Conservation (phyloP, 1,140 invertebrate genomes). For the Neodiprion fabricii region DNA sequence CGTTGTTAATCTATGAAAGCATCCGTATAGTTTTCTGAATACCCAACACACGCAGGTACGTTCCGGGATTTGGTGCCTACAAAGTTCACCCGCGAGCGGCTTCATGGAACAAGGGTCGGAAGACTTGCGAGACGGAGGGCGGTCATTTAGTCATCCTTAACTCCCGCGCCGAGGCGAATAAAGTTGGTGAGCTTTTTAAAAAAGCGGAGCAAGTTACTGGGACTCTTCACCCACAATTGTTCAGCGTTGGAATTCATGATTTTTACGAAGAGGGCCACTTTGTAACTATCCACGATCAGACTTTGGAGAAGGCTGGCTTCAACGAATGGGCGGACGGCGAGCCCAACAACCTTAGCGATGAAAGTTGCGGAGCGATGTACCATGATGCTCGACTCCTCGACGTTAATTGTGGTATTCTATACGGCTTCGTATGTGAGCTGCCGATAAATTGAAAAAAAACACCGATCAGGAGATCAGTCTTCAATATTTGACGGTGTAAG, state of each 20-base stretch:
- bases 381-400: conserved; percentile 44
- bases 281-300: conserved; percentile 25
- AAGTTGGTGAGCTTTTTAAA: conserved; percentile 38
- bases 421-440: conserved; percentile 51
- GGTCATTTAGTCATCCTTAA: conserved; percentile 46
- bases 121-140: conserved; percentile 50
- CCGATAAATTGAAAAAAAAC: neutral
- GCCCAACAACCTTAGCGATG: conserved; percentile 24
- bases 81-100: conserved; percentile 44
- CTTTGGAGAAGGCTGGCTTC: conserved; percentile 38
- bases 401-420: conserved; percentile 34
- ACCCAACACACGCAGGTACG: no score
- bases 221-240: neutral
- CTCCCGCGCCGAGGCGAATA: conserved; percentile 47
- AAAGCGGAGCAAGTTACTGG: conserved; percentile 12
- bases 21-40: no score
- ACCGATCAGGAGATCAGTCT: neutral
- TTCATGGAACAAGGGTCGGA: conserved; percentile 43
- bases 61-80: conserved; percentile 46
- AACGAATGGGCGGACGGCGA: conserved; percentile 37
- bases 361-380: conserved; percentile 47
- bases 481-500: no score
- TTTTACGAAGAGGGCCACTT: conserved; percentile 22
- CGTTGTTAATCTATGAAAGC: no score
- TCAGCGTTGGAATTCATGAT: conserved; percentile 27